Base-by-base conservation (phyloP, 2,797 vertebrate species). In the Nyctalus aviator region DNA sequence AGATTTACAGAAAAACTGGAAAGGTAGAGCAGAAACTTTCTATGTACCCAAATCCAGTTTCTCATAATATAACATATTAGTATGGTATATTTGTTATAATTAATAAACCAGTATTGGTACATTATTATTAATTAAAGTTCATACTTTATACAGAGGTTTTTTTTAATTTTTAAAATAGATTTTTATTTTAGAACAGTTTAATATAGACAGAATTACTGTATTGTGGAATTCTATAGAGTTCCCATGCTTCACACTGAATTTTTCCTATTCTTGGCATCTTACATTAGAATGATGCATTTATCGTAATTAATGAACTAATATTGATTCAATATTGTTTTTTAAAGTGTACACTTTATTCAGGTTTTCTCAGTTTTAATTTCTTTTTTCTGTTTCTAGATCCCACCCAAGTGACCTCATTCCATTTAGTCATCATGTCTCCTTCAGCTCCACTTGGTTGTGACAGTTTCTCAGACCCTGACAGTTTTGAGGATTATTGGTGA, bases 261-360 rank as follows among this genome's bases (percentile, higher is more conserved):
- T 95, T 94, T 3, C n/a, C 30, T 88, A 2, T 84, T 89, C 76
- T 20, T 91, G 55, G 89, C 53, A 55, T 76, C 50, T 76, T 46
- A 12, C 0, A 27, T 77, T 92, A 90, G 8, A 71, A 32, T 53
- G 5, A 12, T 57, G 76, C 27, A 55, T 87, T 95, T 90, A 48
- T 93, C 48, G 64, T 25, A 89, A 84, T 86, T 89, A 86, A 79
- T 84, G 71, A 92, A 71, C 73, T 46, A 69, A 69, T 69, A 21
- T 32, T 55, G 50, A 88, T 55, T 68, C 25, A 76, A 0, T 83
- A 13, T 62, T 71, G 84, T 66, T 59, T 66, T 84, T 21, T 59
- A 72, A 72, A 32, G 15, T 66, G 4, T 21, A 87, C 32, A 77
- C 8, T 89, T 81, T n/a, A 57, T 69, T 92, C 30, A 27, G 0